phyloP scores from a whole-genome alignment of 2,113 vertebrate genomes.

The Lamprologus sp. region DNA sequence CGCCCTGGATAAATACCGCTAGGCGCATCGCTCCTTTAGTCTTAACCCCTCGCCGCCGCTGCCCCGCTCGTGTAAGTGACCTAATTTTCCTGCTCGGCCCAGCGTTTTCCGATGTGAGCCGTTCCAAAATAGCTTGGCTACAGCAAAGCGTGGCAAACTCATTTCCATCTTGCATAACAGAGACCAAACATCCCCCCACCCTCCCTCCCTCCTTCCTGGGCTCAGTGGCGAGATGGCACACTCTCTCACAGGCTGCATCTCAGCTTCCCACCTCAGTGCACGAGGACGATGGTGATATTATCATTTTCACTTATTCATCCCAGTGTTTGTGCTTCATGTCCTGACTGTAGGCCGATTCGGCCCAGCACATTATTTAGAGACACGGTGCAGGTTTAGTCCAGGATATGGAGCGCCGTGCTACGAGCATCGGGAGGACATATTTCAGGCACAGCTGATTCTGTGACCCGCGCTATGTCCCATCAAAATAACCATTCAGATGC shows the following conservation, averaged over 20 bases:
- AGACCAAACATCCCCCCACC: constrained; percentile 27
- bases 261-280: constrained; percentile 13
- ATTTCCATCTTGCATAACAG: constrained; percentile 75
- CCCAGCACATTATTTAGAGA: not conserved
- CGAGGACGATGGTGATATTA: constrained; percentile 13
- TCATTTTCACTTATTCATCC: constrained; percentile 8
- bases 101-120: constrained; percentile 61
- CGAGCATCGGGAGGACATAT: not conserved
- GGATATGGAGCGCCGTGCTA: not conserved
- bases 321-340: not conserved
- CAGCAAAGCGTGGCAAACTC: constrained; percentile 67
- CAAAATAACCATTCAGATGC: not conserved
- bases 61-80: constrained; percentile 68
- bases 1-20: constrained; percentile 45
- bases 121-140: constrained; percentile 70
- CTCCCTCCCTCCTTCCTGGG: constrained; percentile 1
- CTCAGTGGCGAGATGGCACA: constrained; percentile 47
- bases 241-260: constrained; percentile 35
- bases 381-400: not conserved
- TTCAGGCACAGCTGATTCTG: not conserved
- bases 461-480: constrained; percentile 4
- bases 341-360: not conserved
- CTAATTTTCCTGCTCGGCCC: constrained; percentile 70
- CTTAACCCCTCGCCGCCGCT: constrained; percentile 30
- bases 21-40: constrained; percentile 40